Evolutionary conservation across 2,888 invertebrate genomes (phyloP), one percentile per base, ranked within the genome.

Genomic region (Maniola hyperantus): DNA sequence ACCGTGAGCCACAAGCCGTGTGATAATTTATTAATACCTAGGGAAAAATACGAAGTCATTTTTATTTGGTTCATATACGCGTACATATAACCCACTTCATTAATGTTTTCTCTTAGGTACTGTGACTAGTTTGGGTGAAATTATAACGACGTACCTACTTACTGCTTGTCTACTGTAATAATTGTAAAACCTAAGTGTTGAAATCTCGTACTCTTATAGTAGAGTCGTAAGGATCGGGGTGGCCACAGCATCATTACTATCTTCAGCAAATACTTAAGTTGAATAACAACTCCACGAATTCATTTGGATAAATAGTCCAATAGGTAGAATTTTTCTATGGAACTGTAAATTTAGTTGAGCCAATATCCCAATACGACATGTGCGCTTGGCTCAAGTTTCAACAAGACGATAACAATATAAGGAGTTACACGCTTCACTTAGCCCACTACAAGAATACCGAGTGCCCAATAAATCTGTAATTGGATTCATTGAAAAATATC

Each of bases 1-100:
- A 67, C 18, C 57, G 42, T 67, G 64, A 62, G 39, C 62, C 33
- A 34, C 61, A 48, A 50, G 54, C 54, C 34, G 46, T 57, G 59
- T 70, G 67, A 69, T 69, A 70, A 70, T 65, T 70, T 67, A 70
- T 70, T 70, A 63, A 70, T 70, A 66, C 34, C 51, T 20, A 39
- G 64, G 39, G 36, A 67, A 69, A 62, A 63, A 64, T 51, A 64
- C 64, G 48, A 18, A 18, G 48, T 48, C 48, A 48, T 48, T 48
- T 48, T 48, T 48, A 66, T 66, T 59, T 51, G 66, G 26, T 18
- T 55, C 64, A 48, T 8, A 48, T 48, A 48, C 18, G 18, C 15
- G 48, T 48, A 33, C 65, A 39, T 39, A 65, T 63, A 65, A 63
- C 68, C 48, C 48, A 54, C 20, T 58, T 68, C 65, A 62, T 65